Percentiles rank a stretch among this genome's conserved stretches.
Evolutionary conservation across 2,113 vertebrate genomes (phyloP).

Genomic region (Lepus americanus): DNA sequence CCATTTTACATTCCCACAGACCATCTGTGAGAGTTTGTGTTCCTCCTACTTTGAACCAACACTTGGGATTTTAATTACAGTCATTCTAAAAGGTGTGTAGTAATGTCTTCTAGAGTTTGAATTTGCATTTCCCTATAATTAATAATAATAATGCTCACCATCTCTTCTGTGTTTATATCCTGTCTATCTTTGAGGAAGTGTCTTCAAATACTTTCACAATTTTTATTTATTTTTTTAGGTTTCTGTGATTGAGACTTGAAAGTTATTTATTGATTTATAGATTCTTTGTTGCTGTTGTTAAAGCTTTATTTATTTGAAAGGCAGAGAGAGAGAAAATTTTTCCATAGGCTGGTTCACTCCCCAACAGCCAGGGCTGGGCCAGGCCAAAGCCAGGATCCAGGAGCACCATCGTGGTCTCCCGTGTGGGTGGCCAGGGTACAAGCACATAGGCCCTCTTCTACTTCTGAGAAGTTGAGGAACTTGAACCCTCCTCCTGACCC

Average conservation of each 20-base stretch:
- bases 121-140: neutral
- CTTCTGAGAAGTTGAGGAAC: no score
- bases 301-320: no score
- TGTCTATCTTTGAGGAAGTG: neutral
- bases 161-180: neutral
- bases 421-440: no score
- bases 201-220: neutral
- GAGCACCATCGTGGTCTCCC: no score
- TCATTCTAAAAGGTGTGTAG: neutral
- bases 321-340: no score
- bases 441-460: no score
- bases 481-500: no score
- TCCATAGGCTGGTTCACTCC: no score
- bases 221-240: neutral
- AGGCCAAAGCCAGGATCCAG: no score
- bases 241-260: neutral
- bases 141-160: neutral
- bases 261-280: neutral
- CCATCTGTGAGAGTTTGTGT: slow-evolving; percentile 14
- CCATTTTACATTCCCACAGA: neutral
- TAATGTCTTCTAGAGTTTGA: neutral
- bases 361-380: no score
- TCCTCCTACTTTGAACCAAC: neutral
- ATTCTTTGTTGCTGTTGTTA: no score
- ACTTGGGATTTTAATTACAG: slow-evolving; percentile 56